Evolutionary conservation across 2,888 invertebrate species (phyloP).

Genomic region (Cantharis nigra): DNA sequence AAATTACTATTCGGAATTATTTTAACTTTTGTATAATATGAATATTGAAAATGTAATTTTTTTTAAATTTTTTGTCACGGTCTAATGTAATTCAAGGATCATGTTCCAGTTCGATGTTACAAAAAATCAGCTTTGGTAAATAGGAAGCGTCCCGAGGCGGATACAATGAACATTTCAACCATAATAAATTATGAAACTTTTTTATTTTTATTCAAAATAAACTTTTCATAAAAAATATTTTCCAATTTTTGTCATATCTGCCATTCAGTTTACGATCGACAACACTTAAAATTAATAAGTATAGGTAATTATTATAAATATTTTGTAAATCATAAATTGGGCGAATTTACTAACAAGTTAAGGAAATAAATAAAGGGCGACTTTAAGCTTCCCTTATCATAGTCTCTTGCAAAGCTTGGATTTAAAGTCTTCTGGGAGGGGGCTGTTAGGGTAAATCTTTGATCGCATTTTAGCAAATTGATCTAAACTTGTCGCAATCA

Average conservation of each 20-base stretch:
- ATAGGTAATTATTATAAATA: background rate
- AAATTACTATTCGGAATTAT: background rate
- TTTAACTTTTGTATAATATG: background rate
- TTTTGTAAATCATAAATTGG: background rate
- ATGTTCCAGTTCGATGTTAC: background rate
- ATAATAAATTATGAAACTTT: constrained; percentile 20
- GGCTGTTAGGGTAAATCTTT: background rate
- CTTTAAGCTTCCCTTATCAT: background rate
- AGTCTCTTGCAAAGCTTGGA: background rate
- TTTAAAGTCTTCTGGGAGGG: background rate
- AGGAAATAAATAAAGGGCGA: background rate
- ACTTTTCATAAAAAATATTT: background rate
- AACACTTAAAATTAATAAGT: too few relatives aligned
- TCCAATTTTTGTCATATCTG: background rate
- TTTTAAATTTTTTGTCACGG: background rate
- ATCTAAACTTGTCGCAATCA: background rate
- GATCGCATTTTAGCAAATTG: background rate
- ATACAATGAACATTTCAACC: constrained; percentile 10
- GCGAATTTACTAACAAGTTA: background rate
- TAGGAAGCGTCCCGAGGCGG: constrained; percentile 13
- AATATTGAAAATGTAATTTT: background rate
- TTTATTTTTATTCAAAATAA: background rate
- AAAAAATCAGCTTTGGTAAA: constrained; percentile 22
- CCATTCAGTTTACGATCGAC: too few relatives aligned
- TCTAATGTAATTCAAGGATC: background rate